Conservation (phyloP, 2,888 invertebrate genomes). For the Neoitamus cyanurus region DNA sequence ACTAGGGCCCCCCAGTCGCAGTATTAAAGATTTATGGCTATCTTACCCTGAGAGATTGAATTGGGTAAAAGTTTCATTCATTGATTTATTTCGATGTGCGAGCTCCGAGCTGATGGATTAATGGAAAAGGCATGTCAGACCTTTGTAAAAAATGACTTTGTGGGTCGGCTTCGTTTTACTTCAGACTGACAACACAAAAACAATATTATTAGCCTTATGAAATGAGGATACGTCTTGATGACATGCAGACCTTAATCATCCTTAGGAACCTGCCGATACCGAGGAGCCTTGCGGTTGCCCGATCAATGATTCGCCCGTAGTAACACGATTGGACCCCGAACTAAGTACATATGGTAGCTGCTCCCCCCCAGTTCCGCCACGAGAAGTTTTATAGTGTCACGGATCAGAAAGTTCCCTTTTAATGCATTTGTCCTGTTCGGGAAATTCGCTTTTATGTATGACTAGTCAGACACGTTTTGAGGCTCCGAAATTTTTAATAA, state of each 20-base stretch:
- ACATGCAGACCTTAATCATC: conserved; percentile 7
- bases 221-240: conserved; percentile 2
- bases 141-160: conserved; percentile 17
- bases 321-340: not conserved
- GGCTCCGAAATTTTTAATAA: not conserved
- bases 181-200: conserved; percentile 8
- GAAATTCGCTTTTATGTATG: not conserved
- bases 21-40: conserved; percentile 21
- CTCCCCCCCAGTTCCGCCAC: not conserved
- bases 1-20: not conserved
- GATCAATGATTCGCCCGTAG: not conserved
- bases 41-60: conserved; percentile 31
- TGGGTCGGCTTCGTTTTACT: conserved; percentile 10
- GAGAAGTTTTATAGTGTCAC: not conserved
- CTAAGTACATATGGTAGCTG: not conserved
- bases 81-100: conserved; percentile 40
- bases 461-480: not conserved
- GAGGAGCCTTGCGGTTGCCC: not conserved
- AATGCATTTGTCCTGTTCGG: not conserved
- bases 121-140: conserved; percentile 42
- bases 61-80: conserved; percentile 26
- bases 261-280: not conserved
- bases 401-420: not conserved
- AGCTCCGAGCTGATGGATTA: conserved; percentile 24
- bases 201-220: conserved; percentile 29